Conservation (phyloP, 2,113 vertebrate species). For the Prietella phreatophila region DNA sequence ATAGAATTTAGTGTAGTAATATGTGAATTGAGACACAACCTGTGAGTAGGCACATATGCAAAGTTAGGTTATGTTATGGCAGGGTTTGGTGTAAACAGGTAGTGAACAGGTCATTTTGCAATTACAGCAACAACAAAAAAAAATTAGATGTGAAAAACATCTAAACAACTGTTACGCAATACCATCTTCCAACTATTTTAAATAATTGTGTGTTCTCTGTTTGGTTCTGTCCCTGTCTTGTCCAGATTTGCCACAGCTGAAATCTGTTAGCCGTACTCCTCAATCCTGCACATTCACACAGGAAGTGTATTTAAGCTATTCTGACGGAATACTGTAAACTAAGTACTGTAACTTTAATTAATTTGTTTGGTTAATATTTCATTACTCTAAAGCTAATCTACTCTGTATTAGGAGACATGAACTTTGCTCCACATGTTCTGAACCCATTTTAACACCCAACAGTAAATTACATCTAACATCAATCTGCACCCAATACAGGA, state of each 20-base stretch:
- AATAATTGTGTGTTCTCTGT: neutral
- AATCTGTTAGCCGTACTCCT: neutral
- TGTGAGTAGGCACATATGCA: neutral
- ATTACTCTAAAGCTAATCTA: neutral
- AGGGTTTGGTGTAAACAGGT: neutral
- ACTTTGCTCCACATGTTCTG: constrained; percentile 45
- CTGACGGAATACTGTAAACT: neutral
- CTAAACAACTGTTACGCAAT: no score
- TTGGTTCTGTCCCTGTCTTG: neutral
- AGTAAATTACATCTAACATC: constrained; percentile 53
- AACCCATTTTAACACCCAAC: constrained; percentile 46
- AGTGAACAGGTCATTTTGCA: neutral
- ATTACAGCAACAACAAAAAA: no score
- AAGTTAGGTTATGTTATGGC: neutral
- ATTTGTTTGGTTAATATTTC: neutral
- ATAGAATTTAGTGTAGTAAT: neutral
- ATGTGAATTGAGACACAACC: neutral
- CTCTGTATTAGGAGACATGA: no score
- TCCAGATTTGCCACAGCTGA: neutral
- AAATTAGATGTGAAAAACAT: no score
- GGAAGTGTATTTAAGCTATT: neutral
- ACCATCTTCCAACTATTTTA: no score
- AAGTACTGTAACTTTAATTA: neutral
- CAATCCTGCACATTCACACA: neutral
- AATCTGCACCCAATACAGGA: constrained; percentile 55